Evolutionary conservation across 2,113 vertebrate genomes (phyloP).

Genomic region (Cettia cetti): DNA sequence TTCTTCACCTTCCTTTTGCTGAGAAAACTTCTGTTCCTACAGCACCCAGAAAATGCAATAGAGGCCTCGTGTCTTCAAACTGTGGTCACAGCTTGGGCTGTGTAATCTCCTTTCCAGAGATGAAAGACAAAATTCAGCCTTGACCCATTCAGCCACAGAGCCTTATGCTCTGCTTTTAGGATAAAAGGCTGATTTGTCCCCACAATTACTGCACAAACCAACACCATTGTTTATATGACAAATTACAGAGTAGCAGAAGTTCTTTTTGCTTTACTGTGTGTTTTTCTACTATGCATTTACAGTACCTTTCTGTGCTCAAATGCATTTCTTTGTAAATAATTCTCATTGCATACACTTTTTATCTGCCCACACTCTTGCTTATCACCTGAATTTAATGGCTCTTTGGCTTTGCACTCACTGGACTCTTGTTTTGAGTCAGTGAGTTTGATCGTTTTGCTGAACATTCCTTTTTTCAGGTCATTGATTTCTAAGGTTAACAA

Average conservation of each 20-base stretch:
- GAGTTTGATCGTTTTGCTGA: constrained; percentile 31
- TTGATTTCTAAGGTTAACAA: constrained; percentile 49
- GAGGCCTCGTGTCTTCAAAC: background rate
- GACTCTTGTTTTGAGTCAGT: constrained; percentile 29
- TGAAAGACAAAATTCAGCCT: background rate
- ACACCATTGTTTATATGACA: background rate
- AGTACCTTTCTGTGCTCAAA: background rate
- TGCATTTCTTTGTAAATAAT: background rate
- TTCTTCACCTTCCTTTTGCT: background rate
- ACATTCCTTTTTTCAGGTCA: constrained; percentile 63
- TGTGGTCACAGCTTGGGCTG: background rate
- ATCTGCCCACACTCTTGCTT: background rate
- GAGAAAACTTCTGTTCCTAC: background rate
- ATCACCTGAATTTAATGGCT: background rate
- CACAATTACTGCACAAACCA: background rate
- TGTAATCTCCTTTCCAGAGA: background rate
- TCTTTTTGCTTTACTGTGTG: background rate
- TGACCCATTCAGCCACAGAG: background rate
- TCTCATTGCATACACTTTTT: background rate
- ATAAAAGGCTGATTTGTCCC: background rate
- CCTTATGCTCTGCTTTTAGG: background rate
- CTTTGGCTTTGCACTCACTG: background rate
- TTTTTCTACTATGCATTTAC: background rate
- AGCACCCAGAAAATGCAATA: background rate
- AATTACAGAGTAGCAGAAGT: background rate